A percentile compares a stretch with the other conserved stretches of the same genome.
Evolutionary conservation across 2,888 invertebrate species (phyloP).

Genomic region (Catocala nupta): DNA sequence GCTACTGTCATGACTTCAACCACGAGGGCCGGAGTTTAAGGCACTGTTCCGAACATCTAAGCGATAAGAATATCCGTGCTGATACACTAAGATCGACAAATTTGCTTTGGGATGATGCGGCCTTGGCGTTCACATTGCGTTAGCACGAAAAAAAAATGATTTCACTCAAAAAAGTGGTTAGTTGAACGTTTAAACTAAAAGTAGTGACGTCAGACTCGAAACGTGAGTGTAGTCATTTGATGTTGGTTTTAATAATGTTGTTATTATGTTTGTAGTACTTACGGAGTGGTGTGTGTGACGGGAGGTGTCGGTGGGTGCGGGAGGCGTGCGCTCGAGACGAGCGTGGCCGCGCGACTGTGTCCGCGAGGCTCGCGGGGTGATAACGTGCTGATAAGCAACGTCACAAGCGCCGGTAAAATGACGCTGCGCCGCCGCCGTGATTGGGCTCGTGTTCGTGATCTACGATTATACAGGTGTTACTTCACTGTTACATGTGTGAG

Average conservation of each 20-base stretch:
- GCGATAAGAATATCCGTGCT: conserved; percentile 72
- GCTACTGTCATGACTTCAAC: conserved; percentile 19
- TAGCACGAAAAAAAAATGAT: conserved; percentile 25
- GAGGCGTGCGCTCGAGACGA: conserved; percentile 65
- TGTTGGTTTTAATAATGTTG: conserved; percentile 3
- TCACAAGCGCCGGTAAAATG: conserved; percentile 57
- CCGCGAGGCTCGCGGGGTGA: conserved; percentile 80
- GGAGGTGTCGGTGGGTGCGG: conserved; percentile 31
- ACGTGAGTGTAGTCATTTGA: neutral
- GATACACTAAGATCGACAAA: conserved; percentile 76
- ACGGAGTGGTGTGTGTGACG: conserved; percentile 34
- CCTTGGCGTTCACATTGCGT: conserved; percentile 62
- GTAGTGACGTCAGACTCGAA: neutral
- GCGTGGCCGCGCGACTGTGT: conserved; percentile 78
- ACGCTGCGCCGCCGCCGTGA: conserved; percentile 38
- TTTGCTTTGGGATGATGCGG: conserved; percentile 72
- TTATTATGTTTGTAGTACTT: conserved; percentile 28
- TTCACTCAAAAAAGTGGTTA: conserved; percentile 13
- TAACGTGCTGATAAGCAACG: conserved; percentile 81
- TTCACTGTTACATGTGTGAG: conserved; percentile 3
- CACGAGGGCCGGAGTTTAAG: conserved; percentile 46
- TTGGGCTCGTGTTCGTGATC: neutral
- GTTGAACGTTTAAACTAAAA: conserved; percentile 6
- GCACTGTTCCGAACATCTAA: conserved; percentile 38
- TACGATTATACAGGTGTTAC: conserved; percentile 18